Evolutionary conservation across 1,140 invertebrate species (phyloP).

Genomic region (Drosophila bipectinata): DNA sequence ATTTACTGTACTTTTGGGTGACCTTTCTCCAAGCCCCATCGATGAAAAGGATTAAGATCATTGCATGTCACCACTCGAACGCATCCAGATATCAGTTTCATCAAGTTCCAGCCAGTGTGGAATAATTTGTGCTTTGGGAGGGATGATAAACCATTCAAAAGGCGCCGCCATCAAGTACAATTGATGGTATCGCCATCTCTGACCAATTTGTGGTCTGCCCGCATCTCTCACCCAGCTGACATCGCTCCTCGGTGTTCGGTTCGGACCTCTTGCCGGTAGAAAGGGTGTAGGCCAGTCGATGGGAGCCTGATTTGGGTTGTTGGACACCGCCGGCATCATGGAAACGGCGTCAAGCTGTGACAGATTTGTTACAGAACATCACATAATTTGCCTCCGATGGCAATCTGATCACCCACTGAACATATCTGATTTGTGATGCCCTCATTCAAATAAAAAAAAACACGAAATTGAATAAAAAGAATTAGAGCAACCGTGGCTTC

Average conservation of each 20-base stretch:
- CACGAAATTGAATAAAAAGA: not conserved
- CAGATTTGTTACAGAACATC: conserved; percentile 39
- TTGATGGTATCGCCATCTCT: conserved; percentile 59
- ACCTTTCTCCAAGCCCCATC: not conserved
- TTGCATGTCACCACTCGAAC: not conserved
- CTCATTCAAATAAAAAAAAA: not conserved
- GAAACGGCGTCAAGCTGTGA: conserved; percentile 59
- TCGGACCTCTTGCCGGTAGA: conserved; percentile 44
- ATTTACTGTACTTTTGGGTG: not conserved
- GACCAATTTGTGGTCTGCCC: conserved; percentile 63
- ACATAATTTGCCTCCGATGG: conserved; percentile 38
- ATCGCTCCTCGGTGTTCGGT: conserved; percentile 1
- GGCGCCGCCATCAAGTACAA: conserved; percentile 49
- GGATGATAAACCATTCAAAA: conserved; percentile 44
- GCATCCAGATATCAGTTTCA: conserved; percentile 34
- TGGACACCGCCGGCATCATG: conserved; percentile 34
- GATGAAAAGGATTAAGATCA: not conserved
- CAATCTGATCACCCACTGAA: conserved; percentile 21
- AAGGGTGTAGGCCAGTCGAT: conserved; percentile 57
- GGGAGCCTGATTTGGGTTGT: conserved; percentile 34
- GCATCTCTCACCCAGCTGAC: conserved; percentile 36
- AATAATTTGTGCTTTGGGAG: conserved; percentile 42
- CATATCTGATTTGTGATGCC: conserved; percentile 11
- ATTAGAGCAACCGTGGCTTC: not conserved
- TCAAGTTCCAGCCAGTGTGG: conserved; percentile 46